Base-by-base conservation (phyloP, 2,113 vertebrate genomes). In the Oxyruncus cristatus region DNA sequence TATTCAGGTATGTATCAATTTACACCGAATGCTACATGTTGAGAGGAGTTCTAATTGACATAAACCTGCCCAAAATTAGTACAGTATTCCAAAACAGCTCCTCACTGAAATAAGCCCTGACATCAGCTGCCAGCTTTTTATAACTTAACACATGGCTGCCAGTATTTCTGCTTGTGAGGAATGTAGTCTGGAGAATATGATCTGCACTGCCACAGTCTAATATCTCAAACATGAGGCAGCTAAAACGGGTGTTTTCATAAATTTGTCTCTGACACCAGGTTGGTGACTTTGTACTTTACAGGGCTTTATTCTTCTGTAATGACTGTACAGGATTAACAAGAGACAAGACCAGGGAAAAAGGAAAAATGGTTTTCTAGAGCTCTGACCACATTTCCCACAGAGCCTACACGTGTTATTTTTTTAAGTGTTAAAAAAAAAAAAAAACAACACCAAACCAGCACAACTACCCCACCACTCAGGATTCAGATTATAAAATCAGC, bases 91-190 rank as follows among this genome's bases (percentile, higher is more conserved):
- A 26, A 94, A 93, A 83, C 13, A 23, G 90, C 87, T 94, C 80
- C 90, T 86, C 59, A 23, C 93, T 67, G 83, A 94, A 96, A 92
- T 93, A 91, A 95, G 88, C 75, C 68, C 86, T 92, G 94, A 96
- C 93, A 95, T 96, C 95, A 95, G 96, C 95, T 97, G 95, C 92
- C 92, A 56, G 89, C 95, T 97, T 97, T 96, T 96, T 97, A 95
- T 96, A 97, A 93, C 93, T 44, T 65, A 88, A 89, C 95, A 94
- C 93, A 92, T 84, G 88, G 90, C 89, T 96, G 94, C 78, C 92
- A 93, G 92, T 89, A 96, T 85, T 92, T 85, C 89, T 96, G 84
- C 94, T 93, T 55, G 88, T 18, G 85, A 96, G 93, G 95, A 96
- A 96, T 83, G 95, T 78, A 88, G 95, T 90, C 94, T 96, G 95